Evolutionary conservation across 2,797 vertebrate genomes (phyloP).

Genomic region (Argya squamiceps): DNA sequence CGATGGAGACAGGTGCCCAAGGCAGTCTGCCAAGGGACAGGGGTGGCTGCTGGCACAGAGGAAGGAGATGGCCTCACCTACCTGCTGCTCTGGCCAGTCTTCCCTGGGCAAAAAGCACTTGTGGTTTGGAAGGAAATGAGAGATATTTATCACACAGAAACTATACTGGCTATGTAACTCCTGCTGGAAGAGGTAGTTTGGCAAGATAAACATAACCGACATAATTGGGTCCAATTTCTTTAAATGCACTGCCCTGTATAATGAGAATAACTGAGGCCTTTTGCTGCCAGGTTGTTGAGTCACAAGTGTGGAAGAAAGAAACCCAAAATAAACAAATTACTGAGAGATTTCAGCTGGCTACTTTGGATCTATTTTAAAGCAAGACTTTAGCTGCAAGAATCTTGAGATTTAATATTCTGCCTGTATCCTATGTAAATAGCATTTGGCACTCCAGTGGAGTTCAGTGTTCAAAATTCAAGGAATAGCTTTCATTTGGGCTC

Average conservation of each 20-base stretch:
- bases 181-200: background rate
- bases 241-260: background rate
- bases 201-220: background rate
- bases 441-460: background rate
- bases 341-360: background rate
- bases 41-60: background rate
- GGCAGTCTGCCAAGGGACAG: background rate
- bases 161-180: background rate
- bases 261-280: background rate
- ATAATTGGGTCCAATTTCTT: background rate
- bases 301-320: slow-evolving; percentile 10
- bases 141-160: background rate
- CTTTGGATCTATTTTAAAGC: background rate
- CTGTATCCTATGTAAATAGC: background rate
- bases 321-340: background rate
- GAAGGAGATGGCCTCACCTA: background rate
- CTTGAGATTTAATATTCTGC: background rate
- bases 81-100: background rate
- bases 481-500: background rate
- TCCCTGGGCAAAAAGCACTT: background rate
- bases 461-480: background rate
- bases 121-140: slow-evolving; percentile 5
- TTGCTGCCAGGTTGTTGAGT: slow-evolving; percentile 6
- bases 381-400: background rate
- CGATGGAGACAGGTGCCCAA: accelerated